These are phyloP conservation scores for Andrena haemorrhoa DNA, from an alignment of 2,888 invertebrate genomes.

Conservation along the genomic window DNA sequence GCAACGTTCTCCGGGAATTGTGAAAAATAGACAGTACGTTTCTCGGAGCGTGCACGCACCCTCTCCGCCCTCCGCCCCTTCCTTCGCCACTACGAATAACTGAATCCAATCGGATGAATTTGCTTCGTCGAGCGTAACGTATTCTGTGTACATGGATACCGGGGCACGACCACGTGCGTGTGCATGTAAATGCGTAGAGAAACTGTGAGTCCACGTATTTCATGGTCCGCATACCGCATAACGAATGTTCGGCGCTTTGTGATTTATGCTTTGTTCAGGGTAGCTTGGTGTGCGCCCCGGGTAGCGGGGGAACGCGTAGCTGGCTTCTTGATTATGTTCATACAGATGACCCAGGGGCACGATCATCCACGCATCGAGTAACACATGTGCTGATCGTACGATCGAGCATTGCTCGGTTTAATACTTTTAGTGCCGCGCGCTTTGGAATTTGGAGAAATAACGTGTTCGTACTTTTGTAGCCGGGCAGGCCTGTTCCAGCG, in stretches of 20 bases:
- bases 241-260: constrained; percentile 82
- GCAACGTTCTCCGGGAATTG: neutral
- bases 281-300: constrained; percentile 41
- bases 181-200: constrained; percentile 42
- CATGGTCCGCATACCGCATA: constrained; percentile 79
- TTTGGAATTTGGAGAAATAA: too few relatives aligned
- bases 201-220: constrained; percentile 75
- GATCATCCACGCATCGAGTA: constrained; percentile 20
- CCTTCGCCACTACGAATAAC: constrained; percentile 69
- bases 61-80: neutral
- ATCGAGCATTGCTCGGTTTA: constrained; percentile 13
- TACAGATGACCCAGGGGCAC: constrained; percentile 12
- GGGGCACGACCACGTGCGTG: constrained; percentile 28
- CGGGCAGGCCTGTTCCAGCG: too few relatives aligned
- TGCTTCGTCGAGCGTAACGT: constrained; percentile 67
- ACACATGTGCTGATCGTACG: neutral
- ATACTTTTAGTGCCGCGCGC: too few relatives aligned
- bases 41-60: neutral
- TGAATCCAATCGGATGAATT: constrained; percentile 75
- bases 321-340: constrained; percentile 67
- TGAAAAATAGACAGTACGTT: constrained; percentile 39
- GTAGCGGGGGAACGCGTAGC: constrained; percentile 59
- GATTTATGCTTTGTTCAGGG: constrained; percentile 79
- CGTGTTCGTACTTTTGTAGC: too few relatives aligned
- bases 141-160: constrained; percentile 53